phyloP scores from a whole-genome alignment of 2,797 vertebrate species.

The Siniperca scherzeri region DNA sequence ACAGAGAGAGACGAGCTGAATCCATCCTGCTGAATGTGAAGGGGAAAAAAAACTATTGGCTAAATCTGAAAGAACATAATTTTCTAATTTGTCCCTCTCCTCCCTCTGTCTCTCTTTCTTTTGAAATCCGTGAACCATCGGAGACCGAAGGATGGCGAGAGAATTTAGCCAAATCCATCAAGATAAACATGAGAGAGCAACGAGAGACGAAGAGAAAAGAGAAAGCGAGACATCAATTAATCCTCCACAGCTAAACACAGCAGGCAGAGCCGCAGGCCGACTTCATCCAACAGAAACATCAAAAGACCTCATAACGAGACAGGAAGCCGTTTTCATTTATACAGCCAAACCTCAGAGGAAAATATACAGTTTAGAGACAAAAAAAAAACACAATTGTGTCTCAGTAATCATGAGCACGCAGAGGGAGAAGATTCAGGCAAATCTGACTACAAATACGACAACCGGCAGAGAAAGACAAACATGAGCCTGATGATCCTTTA shows the following conservation, averaged over 20 bases:
- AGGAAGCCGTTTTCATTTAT: not conserved
- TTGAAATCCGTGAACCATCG: not conserved
- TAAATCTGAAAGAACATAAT: not conserved
- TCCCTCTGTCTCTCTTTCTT: not conserved
- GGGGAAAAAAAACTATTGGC: no score
- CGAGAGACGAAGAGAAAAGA: not conserved
- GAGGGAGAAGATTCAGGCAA: not conserved
- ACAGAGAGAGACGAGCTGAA: not conserved
- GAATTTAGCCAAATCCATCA: constrained; percentile 19
- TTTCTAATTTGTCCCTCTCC: not conserved
- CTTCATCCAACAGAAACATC: not conserved
- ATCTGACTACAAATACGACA: not conserved
- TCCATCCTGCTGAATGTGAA: not conserved
- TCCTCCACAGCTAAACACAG: constrained; percentile 6
- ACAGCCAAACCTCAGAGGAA: not conserved
- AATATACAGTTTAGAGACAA: not conserved
- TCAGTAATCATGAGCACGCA: not conserved
- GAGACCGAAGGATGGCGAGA: constrained; percentile 4
- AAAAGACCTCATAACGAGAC: constrained; percentile 5
- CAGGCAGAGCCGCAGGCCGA: not conserved
- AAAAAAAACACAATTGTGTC: not conserved
- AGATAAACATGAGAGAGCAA: constrained; percentile 22
- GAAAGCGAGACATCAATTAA: constrained; percentile 18
- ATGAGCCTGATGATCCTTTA: not conserved
- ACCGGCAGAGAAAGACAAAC: not conserved